Percentiles rank a stretch among this genome's conserved stretches.
These are phyloP conservation scores for Dolomedes plantarius DNA, from an alignment of 2,888 invertebrate species.

Conservation along the genomic window DNA sequence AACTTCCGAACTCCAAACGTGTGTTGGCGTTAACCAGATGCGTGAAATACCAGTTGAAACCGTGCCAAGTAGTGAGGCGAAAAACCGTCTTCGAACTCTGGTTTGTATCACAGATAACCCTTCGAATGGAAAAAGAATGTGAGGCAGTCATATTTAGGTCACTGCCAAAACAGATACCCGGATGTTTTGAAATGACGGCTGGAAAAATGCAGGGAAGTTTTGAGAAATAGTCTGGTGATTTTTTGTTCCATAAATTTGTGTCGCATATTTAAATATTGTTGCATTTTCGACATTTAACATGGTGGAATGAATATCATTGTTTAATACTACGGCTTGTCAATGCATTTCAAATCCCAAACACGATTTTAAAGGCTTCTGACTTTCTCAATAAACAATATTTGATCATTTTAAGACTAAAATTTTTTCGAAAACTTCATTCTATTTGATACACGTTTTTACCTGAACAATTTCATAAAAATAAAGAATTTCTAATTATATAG, in stretches of 20 bases:
- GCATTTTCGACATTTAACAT: too few relatives aligned
- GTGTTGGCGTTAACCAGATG: slow-evolving; percentile 4
- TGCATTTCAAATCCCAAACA: too few relatives aligned
- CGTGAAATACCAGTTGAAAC: background rate
- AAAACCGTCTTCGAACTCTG: background rate
- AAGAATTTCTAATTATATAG: too few relatives aligned
- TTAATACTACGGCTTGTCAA: too few relatives aligned
- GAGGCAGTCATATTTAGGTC: slow-evolving; percentile 3
- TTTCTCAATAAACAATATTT: too few relatives aligned
- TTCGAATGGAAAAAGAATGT: background rate
- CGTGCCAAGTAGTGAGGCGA: background rate
- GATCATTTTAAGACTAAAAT: too few relatives aligned
- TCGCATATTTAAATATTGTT: too few relatives aligned
- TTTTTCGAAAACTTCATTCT: too few relatives aligned
- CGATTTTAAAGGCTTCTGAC: too few relatives aligned
- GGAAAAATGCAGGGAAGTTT: background rate
- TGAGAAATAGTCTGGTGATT: background rate
- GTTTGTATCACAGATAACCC: slow-evolving; percentile 6
- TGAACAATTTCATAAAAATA: too few relatives aligned
- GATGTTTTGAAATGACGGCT: slow-evolving; percentile 11
- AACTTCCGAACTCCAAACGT: background rate
- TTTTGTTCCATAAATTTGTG: background rate
- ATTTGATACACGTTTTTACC: too few relatives aligned
- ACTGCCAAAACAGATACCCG: slow-evolving; percentile 15
- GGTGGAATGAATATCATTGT: too few relatives aligned